Evolutionary conservation across 2,113 vertebrate genomes (phyloP), one percentile per base, ranked within the genome.

Genomic region (Mormoops blainvillei): DNA sequence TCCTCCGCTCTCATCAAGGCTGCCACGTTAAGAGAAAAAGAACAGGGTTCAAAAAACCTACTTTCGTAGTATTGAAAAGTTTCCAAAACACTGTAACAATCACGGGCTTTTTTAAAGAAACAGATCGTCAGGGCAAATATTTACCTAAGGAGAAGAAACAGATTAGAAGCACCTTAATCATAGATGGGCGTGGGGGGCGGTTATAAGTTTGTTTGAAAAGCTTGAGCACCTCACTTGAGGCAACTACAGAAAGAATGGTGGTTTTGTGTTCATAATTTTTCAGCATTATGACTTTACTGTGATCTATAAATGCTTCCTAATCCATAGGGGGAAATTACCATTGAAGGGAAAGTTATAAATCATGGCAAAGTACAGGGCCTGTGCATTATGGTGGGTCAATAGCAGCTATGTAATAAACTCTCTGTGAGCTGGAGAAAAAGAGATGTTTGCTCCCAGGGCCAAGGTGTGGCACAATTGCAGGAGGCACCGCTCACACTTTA

Each of bases 241-340:
- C 4, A 63, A 61, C 38, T 18, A 38, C 9, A 65, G 50, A 33
- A 45, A 78, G 36, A 77, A 65, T 7, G 12, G 41, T 61, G 36
- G 43, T 63, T 88, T 90, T 48, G 38, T 28, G 19, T 63, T 86
- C 36, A 3, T 50, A 77, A 92, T 81, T 81, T 91, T 87, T 92
- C 48, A 86, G 68, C 63, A 50, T 56, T 83, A 7, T 89, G 61
- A 90, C 36, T 82, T 93, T 24, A 13, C 4, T 74, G 26, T 65
- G 61, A 95, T 88, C 77, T 68, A 91, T 94, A 85, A 91, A 41
- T 41, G 87, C 73, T 50, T 91, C 61, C 26, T 67, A 73, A 67
- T 82, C n/a, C 56, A 85, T 18, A 16, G 82, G 43, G 86, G 43
- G 5, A 90, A 71, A 81, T 77, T 52, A n/a, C 7, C 15, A 41